Evolutionary conservation across 2,888 invertebrate species (phyloP), one percentile per base, ranked within the genome.

Genomic region (Epistrophe eligans): DNA sequence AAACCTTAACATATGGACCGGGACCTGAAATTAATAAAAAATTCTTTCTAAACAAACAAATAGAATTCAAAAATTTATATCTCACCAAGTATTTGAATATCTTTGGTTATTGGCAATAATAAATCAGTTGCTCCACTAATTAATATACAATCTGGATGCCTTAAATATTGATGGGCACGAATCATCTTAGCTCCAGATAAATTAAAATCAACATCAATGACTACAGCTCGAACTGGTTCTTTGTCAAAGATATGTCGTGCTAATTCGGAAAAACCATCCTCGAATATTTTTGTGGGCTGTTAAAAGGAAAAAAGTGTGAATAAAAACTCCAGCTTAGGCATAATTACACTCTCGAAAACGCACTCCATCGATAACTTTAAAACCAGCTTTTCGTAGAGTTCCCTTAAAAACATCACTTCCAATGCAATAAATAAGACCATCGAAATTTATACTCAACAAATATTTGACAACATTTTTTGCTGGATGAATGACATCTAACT

Each of bases 191-290:
- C 38, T 77, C 92, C 93, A 35, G 91, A 93, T 10, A 93, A 87
- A 84, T 93, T 93, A 0, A 93, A 88, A 77, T 94, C 93, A 11
- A 92, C 90, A 89, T 94, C 94, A 4, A 93, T 80, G 13, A 94
- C 89, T 1, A 94, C 94, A 0, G 94, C 94, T 19, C 93, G 92
- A 0, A 94, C 92, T 0, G 92, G 91, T 52, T 91, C 89, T 9
- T 84, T 79, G 74, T 91, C 90, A n/a, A 90, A 90, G 0, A 91
- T 87, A 32, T 90, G 58, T 4, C 32, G 84, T 2, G 89, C 84
- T 43, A 91, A 57, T 15, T 82, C 90, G 0, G 55, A n/a, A 15
- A 60, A 89, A 8, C 50, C 89, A 19, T 92, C 92, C 7, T 90
- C 88, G 0, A 92, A 81, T 35, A 91, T 87, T 80, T 89, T 88